These are phyloP conservation scores for Tillus elongatus DNA, from an alignment of 2,888 invertebrate genomes.

Conservation along the genomic window DNA sequence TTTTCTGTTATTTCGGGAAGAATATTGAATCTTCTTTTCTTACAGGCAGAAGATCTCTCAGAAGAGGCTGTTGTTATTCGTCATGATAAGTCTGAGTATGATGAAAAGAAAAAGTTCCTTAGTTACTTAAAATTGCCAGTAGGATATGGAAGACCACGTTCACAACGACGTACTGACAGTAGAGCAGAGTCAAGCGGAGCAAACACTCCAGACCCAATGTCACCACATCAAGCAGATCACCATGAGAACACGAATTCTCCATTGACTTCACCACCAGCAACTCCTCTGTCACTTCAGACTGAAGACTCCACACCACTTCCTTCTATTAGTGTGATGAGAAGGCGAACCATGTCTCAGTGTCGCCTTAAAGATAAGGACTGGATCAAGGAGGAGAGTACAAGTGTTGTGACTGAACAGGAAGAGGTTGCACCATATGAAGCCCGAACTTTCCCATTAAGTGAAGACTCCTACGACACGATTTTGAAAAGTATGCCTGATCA, in stretches of 20 bases:
- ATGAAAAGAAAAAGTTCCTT: conserved; percentile 71
- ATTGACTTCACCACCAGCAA: conserved; percentile 46
- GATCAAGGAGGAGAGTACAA: conserved; percentile 31
- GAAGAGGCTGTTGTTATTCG: conserved; percentile 62
- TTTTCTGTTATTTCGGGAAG: not conserved
- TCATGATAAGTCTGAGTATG: conserved; percentile 68
- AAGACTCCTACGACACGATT: conserved; percentile 61
- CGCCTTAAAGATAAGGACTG: conserved; percentile 35
- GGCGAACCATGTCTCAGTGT: conserved; percentile 46
- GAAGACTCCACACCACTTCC: conserved; percentile 23
- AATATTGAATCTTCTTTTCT: conserved; percentile 7
- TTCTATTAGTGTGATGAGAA: conserved; percentile 35
- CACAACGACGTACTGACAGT: conserved; percentile 58
- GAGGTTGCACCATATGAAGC: conserved; percentile 64
- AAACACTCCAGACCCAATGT: conserved; percentile 62
- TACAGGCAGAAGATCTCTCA: conserved; percentile 65
- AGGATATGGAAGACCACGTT: conserved; percentile 45
- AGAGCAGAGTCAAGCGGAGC: conserved; percentile 61
- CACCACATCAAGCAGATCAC: conserved; percentile 46
- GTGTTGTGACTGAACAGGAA: conserved; percentile 29
- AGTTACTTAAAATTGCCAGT: conserved; percentile 45
- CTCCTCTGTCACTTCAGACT: conserved; percentile 37
- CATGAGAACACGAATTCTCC: conserved; percentile 40
- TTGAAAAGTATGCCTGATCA: conserved; percentile 59
- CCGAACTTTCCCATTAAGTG: conserved; percentile 63